Conservation (phyloP, 2,797 vertebrate genomes). For the Melanotaenia trifasciata region DNA sequence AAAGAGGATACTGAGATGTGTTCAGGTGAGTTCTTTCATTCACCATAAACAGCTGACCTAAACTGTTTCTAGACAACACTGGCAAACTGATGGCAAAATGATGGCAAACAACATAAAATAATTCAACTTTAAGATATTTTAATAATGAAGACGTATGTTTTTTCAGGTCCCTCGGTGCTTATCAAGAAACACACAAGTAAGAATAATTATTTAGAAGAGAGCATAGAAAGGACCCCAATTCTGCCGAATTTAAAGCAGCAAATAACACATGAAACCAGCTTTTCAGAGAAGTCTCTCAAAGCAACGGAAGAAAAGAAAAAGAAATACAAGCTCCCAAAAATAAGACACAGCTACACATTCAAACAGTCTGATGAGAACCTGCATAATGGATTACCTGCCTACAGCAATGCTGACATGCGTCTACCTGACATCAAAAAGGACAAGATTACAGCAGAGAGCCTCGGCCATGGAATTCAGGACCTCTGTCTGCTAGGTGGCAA, state of each 20-base stretch:
- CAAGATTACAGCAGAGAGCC: neutral
- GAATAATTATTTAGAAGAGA: conserved; percentile 7
- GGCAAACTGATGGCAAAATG: too few relatives aligned
- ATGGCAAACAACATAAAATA: neutral
- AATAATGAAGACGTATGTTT: neutral
- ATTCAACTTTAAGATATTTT: neutral
- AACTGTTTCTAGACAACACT: neutral
- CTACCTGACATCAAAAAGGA: neutral
- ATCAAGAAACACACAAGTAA: conserved; percentile 15
- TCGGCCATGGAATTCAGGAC: conserved; percentile 35
- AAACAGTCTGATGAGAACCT: conserved; percentile 74
- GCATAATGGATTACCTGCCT: conserved; percentile 67
- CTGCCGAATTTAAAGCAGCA: conserved; percentile 5
- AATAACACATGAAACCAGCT: neutral
- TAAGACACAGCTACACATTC: conserved; percentile 55
- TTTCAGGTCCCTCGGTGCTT: neutral
- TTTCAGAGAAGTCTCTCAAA: conserved; percentile 4
- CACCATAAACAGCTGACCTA: neutral
- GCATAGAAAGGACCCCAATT: neutral
- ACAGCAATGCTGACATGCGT: neutral
- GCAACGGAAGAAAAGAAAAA: neutral
- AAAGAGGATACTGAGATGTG: conserved; percentile 6
- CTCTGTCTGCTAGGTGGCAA: conserved; percentile 23
- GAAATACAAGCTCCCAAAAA: conserved; percentile 12
- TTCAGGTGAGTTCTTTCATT: conserved; percentile 13